Percentiles rank a stretch among this genome's conserved stretches.
Conservation (phyloP, 2,113 vertebrate genomes). For the Macrotus californicus region DNA sequence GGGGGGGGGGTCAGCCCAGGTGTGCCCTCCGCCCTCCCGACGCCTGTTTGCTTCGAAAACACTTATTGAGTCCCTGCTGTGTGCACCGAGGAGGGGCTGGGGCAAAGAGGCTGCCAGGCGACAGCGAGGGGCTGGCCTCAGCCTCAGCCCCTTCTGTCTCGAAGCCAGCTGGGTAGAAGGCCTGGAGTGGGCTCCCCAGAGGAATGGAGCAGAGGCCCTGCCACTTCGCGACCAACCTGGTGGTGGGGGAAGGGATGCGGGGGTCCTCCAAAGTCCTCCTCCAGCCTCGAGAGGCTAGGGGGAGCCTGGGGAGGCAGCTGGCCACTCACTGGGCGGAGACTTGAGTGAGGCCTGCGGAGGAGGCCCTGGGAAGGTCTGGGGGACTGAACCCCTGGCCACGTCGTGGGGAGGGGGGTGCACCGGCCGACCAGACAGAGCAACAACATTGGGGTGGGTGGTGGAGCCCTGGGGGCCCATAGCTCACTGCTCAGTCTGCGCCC, state of each 20-base stretch:
- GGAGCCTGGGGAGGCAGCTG: background rate
- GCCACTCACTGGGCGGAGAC: background rate
- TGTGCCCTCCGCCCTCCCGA: background rate
- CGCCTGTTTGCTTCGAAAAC: constrained; percentile 34
- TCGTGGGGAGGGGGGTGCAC: background rate
- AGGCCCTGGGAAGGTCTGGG: constrained; percentile 29
- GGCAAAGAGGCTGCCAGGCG: background rate
- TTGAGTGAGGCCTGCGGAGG: background rate
- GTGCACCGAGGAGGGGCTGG: background rate
- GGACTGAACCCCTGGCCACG: background rate
- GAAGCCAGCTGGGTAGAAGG: background rate
- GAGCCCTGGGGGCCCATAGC: constrained; percentile 66
- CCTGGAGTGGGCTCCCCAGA: background rate
- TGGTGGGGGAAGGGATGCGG: background rate
- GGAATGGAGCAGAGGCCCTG: background rate
- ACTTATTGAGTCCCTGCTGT: constrained; percentile 34
- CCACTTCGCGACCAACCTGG: background rate
- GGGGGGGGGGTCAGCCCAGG: background rate
- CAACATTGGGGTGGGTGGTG: constrained; percentile 69
- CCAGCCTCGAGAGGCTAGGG: background rate
- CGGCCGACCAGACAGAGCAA: constrained; percentile 63
- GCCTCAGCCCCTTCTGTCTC: background rate
- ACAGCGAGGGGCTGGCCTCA: background rate
- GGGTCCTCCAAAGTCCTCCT: background rate
- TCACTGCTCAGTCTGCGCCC: constrained; percentile 65